Percentiles rank a stretch among this genome's conserved stretches.
Evolutionary conservation across 2,888 invertebrate genomes (phyloP).

Genomic region (Mesorhabditis spiculigera): DNA sequence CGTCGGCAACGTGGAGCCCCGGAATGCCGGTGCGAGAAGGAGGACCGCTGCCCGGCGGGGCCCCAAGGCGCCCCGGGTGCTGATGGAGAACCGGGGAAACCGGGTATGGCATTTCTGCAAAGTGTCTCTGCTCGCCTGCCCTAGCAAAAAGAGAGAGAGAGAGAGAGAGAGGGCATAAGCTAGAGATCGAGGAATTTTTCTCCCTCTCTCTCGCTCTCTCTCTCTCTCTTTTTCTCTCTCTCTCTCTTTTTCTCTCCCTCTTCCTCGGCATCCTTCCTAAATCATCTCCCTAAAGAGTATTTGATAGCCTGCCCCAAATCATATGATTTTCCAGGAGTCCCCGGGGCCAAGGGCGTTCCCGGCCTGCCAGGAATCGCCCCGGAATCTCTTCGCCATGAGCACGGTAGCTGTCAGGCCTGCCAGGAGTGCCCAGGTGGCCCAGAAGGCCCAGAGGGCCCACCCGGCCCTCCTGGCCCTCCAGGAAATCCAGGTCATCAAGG

Average conservation of each 20-base stretch:
- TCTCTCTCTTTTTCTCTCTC: no score
- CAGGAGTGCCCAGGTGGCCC: background rate
- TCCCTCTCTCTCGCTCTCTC: no score
- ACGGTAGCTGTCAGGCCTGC: background rate
- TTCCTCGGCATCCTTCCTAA: no score
- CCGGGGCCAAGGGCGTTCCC: background rate
- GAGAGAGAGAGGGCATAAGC: no score
- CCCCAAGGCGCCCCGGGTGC: background rate
- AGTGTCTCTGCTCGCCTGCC: no score
- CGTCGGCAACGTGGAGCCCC: background rate
- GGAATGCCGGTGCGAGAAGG: background rate
- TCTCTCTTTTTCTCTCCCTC: no score
- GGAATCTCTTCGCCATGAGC: background rate
- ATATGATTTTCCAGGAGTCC: background rate
- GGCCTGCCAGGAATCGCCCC: constrained; percentile 1
- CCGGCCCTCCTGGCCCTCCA: background rate
- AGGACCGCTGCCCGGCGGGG: background rate
- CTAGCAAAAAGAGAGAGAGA: no score
- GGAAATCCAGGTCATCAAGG: background rate
- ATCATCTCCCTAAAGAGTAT: background rate
- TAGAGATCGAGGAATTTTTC: no score
- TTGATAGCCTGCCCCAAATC: background rate
- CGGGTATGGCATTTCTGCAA: background rate
- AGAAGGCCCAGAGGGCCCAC: background rate
- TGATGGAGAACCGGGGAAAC: background rate